These are phyloP conservation scores for Sceloporus undulatus DNA, from an alignment of 2,113 vertebrate species.

Conservation along the genomic window DNA sequence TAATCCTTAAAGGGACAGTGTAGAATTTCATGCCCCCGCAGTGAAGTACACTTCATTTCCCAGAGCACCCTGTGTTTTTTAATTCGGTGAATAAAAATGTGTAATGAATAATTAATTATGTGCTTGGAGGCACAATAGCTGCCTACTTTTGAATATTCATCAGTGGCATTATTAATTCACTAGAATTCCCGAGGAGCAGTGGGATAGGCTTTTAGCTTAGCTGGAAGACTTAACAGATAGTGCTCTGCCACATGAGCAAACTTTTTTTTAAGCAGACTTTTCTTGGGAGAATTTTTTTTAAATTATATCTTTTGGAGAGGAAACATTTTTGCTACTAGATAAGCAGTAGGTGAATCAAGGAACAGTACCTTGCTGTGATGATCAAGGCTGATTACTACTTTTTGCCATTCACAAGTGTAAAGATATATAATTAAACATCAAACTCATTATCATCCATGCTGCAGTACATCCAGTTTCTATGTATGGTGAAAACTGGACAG, in stretches of 20 bases:
- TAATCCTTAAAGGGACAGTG: constrained; percentile 89
- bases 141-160: constrained; percentile 91
- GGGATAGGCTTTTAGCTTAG: constrained; percentile 83
- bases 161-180: constrained; percentile 89
- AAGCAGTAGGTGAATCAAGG: neutral
- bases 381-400: constrained; percentile 1
- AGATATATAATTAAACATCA: too few relatives aligned
- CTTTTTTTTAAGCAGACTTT: constrained; percentile 78
- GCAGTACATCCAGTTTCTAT: too few relatives aligned
- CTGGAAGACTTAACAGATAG: constrained; percentile 84
- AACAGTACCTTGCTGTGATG: constrained; percentile 24
- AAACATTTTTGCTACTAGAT: constrained; percentile 28
- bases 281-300: constrained; percentile 66
- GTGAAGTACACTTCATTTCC: constrained; percentile 86
- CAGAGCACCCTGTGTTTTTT: constrained; percentile 89
- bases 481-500: too few relatives aligned
- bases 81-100: constrained; percentile 91
- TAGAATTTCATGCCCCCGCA: constrained; percentile 85
- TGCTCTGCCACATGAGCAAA: constrained; percentile 76
- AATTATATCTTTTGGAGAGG: constrained; percentile 75
- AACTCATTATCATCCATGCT: too few relatives aligned
- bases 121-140: constrained; percentile 90
- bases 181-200: constrained; percentile 83
- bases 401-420: neutral
- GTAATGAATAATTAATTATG: constrained; percentile 91